These are phyloP conservation scores for Atopsyche davidsoni DNA, from an alignment of 1,140 invertebrate genomes.

Conservation along the genomic window DNA sequence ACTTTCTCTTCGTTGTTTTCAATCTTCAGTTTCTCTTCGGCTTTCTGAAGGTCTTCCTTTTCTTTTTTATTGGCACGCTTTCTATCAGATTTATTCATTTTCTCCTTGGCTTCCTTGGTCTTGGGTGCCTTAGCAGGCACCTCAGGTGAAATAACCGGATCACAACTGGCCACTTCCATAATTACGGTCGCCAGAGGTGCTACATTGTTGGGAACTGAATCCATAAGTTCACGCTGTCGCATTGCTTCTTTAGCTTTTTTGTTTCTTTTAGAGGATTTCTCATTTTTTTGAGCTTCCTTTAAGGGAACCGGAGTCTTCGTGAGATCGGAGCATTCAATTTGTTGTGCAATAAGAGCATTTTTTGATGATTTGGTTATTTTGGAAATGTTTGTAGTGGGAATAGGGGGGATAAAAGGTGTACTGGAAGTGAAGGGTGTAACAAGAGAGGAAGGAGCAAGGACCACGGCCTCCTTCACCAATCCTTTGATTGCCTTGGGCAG, in stretches of 20 bases:
- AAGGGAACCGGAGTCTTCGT: too few relatives aligned
- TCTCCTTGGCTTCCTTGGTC: slow-evolving; percentile 17
- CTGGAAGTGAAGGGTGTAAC: too few relatives aligned
- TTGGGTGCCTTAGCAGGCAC: slow-evolving; percentile 1
- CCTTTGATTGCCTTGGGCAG: slow-evolving; percentile 19
- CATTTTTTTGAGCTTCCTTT: slow-evolving; percentile 2
- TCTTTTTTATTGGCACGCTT: slow-evolving; percentile 23
- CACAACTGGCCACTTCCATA: neutral
- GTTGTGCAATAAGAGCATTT: neutral
- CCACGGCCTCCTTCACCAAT: slow-evolving; percentile 8
- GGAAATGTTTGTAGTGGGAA: neutral
- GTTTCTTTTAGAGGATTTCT: slow-evolving; percentile 21
- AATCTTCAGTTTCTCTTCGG: slow-evolving; percentile 1
- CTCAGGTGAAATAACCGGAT: neutral
- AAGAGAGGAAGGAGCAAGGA: slow-evolving; percentile 5
- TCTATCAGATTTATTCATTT: slow-evolving; percentile 20
- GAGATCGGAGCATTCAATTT: neutral
- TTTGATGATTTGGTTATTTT: slow-evolving; percentile 11
- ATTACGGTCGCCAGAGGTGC: neutral
- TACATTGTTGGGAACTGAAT: too few relatives aligned
- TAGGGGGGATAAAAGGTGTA: too few relatives aligned
- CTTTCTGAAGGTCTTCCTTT: slow-evolving; percentile 8
- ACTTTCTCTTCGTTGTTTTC: slow-evolving; percentile 6
- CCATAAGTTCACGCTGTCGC: slow-evolving; percentile 15
- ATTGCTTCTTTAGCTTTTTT: slow-evolving; percentile 18